A percentile compares a stretch with the other conserved stretches of the same genome.
Conservation (phyloP, 2,888 invertebrate species). For the Nudaria mundana region DNA sequence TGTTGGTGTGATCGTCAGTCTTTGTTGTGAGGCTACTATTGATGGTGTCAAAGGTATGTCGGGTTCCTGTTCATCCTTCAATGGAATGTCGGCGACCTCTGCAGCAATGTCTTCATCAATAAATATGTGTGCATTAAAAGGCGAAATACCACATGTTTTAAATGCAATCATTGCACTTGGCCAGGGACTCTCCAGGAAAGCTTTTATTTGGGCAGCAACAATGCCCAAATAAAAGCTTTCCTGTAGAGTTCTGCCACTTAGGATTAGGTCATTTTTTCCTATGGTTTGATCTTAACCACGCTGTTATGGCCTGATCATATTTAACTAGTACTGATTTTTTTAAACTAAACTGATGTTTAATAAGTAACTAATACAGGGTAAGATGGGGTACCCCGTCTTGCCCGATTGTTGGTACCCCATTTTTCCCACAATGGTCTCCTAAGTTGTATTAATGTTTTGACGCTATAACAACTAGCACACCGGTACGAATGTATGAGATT, state of each 20-base stretch:
- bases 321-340: too few species aligned
- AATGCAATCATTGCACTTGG: slow-evolving; percentile 4
- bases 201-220: too few species aligned
- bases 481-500: not conserved
- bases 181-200: too few species aligned
- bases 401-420: not conserved
- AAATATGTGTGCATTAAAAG: slow-evolving; percentile 5
- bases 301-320: too few species aligned
- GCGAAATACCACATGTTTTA: slow-evolving; percentile 7
- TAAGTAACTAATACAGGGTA: too few species aligned
- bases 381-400: too few species aligned
- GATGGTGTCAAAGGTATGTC: not conserved
- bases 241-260: not conserved
- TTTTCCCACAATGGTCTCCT: not conserved
- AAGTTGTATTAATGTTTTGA: not conserved
- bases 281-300: too few species aligned
- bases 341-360: too few species aligned
- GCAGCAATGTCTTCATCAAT: slow-evolving; percentile 7
- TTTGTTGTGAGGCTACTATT: not conserved
- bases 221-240: not conserved
- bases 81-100: slow-evolving; percentile 4
- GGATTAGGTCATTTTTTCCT: slow-evolving; percentile 1
- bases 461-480: not conserved
- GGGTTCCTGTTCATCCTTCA: slow-evolving; percentile 1
- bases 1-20: too few species aligned